Percentiles rank a stretch among this genome's conserved stretches.
phyloP scores from a whole-genome alignment of 2,888 invertebrate genomes.

The Troides aeacus region DNA sequence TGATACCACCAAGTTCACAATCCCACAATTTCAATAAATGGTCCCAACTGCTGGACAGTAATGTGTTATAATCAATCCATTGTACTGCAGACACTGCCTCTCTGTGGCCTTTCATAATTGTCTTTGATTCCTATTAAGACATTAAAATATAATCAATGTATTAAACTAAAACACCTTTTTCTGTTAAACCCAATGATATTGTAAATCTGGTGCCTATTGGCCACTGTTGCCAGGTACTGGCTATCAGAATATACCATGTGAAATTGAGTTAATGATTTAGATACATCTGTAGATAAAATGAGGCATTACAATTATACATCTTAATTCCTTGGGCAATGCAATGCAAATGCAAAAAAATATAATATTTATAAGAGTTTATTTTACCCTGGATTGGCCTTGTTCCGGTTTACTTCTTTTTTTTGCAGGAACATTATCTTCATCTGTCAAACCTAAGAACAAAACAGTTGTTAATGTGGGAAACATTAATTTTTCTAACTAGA shows the following conservation, averaged over 20 bases:
- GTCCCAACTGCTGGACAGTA: constrained; percentile 96
- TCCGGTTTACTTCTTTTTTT: constrained; percentile 82
- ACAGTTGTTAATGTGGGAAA: too few relatives aligned
- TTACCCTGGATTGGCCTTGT: constrained; percentile 80
- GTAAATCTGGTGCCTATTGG: too few relatives aligned
- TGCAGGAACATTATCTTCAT: constrained; percentile 78
- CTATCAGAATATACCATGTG: too few relatives aligned
- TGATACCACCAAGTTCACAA: constrained; percentile 89
- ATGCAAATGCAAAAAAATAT: neutral
- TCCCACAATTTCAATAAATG: constrained; percentile 98
- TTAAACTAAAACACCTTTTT: too few relatives aligned
- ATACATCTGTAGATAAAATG: too few relatives aligned
- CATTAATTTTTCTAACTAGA: too few relatives aligned
- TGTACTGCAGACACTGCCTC: constrained; percentile 92
- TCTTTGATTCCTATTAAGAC: constrained; percentile 84
- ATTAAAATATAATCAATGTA: neutral
- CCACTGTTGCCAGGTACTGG: too few relatives aligned
- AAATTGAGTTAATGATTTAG: too few relatives aligned
- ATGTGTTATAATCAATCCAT: constrained; percentile 89
- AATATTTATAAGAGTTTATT: constrained; percentile 28
- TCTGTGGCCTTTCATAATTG: constrained; percentile 94
- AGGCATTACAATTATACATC: too few relatives aligned
- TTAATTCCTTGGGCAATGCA: neutral
- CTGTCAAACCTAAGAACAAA: constrained; percentile 64
- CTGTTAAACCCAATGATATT: too few relatives aligned